phyloP scores from a whole-genome alignment of 1,140 invertebrate species.

The Euwallacea similis region DNA sequence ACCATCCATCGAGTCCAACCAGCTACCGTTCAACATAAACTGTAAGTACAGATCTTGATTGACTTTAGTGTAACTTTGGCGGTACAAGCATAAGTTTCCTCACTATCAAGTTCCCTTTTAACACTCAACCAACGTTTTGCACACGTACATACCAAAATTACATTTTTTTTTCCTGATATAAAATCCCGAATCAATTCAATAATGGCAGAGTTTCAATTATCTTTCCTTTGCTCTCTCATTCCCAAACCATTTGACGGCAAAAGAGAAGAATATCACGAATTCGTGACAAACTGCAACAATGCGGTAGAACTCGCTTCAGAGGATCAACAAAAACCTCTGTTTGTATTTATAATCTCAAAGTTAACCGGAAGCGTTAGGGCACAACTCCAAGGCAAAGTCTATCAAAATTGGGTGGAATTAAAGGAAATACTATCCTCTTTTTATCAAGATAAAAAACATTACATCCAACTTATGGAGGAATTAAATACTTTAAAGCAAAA shows the following conservation, averaged over 20 bases:
- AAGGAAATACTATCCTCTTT: conserved; percentile 21
- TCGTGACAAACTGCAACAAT: conserved; percentile 35
- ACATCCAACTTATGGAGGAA: conserved; percentile 24
- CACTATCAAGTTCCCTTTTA: not conserved
- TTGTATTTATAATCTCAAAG: conserved; percentile 27
- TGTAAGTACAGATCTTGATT: not conserved
- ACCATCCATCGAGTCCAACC: not conserved
- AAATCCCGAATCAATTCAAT: not conserved
- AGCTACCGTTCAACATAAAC: no score
- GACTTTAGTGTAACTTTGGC: not conserved
- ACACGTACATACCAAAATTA: not conserved
- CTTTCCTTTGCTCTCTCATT: conserved; percentile 25
- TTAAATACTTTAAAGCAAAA: conserved; percentile 33
- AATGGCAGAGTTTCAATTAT: conserved; percentile 7
- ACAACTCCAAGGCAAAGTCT: conserved; percentile 20
- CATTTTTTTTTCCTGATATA: not conserved
- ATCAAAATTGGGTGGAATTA: conserved; percentile 22
- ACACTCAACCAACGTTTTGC: not conserved
- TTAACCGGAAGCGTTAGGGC: conserved; percentile 33
- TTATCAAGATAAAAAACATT: conserved; percentile 31
- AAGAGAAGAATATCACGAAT: conserved; percentile 26
- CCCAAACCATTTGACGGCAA: conserved; percentile 30
- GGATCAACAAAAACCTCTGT: conserved; percentile 18
- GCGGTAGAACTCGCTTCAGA: conserved; percentile 12
- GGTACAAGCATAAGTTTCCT: not conserved